Evolutionary conservation across 2,797 vertebrate genomes (phyloP).

Genomic region (Graptemys geographica): DNA sequence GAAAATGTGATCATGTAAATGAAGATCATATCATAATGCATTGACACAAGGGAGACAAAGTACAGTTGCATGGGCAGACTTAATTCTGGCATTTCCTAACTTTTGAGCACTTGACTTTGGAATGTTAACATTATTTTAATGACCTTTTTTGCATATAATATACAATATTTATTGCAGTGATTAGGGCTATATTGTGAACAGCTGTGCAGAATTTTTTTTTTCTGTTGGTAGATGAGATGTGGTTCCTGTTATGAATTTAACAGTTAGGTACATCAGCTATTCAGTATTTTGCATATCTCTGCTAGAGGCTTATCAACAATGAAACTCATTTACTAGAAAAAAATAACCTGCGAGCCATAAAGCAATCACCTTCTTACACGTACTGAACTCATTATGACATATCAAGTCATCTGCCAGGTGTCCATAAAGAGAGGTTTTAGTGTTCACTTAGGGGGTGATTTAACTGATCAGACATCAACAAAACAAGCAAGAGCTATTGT

Average conservation of each 20-base stretch:
- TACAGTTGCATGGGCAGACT: not conserved
- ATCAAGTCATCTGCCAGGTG: not conserved
- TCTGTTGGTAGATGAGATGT: not conserved
- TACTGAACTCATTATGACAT: not conserved
- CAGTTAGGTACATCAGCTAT: not conserved
- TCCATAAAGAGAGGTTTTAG: not conserved
- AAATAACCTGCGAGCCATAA: not conserved
- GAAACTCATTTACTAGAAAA: not conserved
- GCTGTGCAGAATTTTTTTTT: not conserved
- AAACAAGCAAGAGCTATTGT: constrained; percentile 12
- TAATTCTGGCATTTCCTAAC: not conserved
- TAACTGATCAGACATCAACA: not conserved
- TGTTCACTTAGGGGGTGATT: not conserved
- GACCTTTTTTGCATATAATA: not conserved
- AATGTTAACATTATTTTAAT: not conserved
- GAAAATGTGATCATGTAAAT: not conserved
- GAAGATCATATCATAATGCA: not conserved
- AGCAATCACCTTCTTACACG: not conserved
- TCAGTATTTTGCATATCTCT: not conserved
- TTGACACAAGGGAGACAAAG: not conserved
- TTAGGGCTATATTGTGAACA: not conserved
- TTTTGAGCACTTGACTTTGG: not conserved
- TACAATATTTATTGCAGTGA: not conserved
- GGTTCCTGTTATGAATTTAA: fast-evolving
- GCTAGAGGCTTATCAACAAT: not conserved